Percentiles rank a stretch among this genome's conserved stretches.
phyloP scores from a whole-genome alignment of 2,888 invertebrate genomes.

The Eupithecia vulgata region DNA sequence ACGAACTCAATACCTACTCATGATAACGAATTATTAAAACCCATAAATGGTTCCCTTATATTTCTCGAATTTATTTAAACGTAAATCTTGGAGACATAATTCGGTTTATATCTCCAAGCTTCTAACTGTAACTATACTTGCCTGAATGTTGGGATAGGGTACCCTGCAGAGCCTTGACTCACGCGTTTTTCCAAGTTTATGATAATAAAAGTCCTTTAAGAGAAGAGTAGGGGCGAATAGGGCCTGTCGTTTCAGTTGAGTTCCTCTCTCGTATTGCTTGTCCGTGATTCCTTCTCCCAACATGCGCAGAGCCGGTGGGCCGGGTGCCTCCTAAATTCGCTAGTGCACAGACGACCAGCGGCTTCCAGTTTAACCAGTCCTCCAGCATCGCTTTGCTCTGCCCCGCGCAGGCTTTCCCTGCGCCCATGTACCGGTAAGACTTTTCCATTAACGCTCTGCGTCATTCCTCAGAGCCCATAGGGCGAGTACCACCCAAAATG shows the following conservation, averaged over 20 bases:
- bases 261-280: conserved; percentile 53
- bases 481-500: conserved; percentile 75
- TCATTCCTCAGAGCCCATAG: conserved; percentile 75
- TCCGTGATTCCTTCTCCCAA: conserved; percentile 82
- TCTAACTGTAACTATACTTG: conserved; percentile 76
- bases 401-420: conserved; percentile 88
- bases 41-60: not conserved
- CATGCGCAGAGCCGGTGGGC: conserved; percentile 87
- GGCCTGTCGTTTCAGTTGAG: conserved; percentile 45
- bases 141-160: conserved; percentile 99
- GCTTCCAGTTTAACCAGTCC: conserved; percentile 83
- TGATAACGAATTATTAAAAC: not conserved
- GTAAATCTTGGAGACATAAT: conserved; percentile 58
- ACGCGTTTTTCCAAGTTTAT: conserved; percentile 50
- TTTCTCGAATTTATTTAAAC: conserved; percentile 37
- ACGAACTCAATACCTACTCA: not conserved
- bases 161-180: conserved; percentile 88
- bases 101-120: conserved; percentile 66
- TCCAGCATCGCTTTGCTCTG: conserved; percentile 85
- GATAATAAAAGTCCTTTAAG: conserved; percentile 42
- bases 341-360: conserved; percentile 85
- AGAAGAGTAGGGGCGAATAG: conserved; percentile 60
- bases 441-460: conserved; percentile 61
- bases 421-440: conserved; percentile 88
- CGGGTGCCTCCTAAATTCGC: conserved; percentile 87